Conservation (phyloP, 2,888 invertebrate species). For the Eurois occulta region DNA sequence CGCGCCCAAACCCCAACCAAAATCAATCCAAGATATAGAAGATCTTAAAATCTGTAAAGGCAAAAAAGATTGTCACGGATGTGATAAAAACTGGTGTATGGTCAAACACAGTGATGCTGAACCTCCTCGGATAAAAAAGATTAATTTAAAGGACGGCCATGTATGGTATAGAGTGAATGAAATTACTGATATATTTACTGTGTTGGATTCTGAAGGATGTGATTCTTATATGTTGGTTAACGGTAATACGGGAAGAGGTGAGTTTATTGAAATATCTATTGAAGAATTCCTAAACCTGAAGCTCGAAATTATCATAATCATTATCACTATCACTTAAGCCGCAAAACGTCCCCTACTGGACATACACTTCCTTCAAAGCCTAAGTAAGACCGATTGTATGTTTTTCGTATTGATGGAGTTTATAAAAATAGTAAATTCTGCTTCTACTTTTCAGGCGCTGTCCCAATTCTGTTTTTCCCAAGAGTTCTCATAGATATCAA, state of each 20-base stretch:
- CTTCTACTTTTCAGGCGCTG: constrained; percentile 77
- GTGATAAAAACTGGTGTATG: constrained; percentile 76
- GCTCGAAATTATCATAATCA: no score
- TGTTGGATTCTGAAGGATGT: constrained; percentile 80
- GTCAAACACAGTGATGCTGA: constrained; percentile 71
- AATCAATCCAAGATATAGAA: constrained; percentile 76
- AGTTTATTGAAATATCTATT: constrained; percentile 13
- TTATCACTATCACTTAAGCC: not conserved
- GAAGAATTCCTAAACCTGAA: not conserved
- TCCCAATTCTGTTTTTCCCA: constrained; percentile 82
- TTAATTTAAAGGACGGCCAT: constrained; percentile 78
- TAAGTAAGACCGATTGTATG: not conserved
- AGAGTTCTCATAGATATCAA: constrained; percentile 92
- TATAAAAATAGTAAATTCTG: not conserved
- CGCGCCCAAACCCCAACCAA: constrained; percentile 73
- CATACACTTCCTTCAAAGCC: not conserved
- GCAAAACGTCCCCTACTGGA: not conserved
- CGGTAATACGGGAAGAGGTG: constrained; percentile 94
- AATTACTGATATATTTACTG: constrained; percentile 87
- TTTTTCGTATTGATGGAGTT: not conserved
- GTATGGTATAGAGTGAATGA: constrained; percentile 89
- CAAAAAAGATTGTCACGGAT: constrained; percentile 58
- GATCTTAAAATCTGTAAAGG: constrained; percentile 74
- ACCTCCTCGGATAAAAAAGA: constrained; percentile 68
- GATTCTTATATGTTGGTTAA: constrained; percentile 91